These are phyloP conservation scores for Vanessa atalanta DNA, from an alignment of 1,140 invertebrate species.

Conservation along the genomic window DNA sequence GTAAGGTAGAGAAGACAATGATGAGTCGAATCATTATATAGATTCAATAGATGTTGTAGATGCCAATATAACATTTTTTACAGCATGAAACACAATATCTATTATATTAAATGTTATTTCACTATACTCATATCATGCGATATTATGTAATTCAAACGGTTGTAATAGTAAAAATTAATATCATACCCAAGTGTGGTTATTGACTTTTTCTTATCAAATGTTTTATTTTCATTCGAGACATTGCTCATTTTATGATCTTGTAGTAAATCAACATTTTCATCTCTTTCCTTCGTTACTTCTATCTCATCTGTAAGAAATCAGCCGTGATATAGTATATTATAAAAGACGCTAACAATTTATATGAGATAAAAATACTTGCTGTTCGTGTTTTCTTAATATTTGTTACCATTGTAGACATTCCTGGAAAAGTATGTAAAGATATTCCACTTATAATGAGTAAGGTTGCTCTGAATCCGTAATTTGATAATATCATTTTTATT, in stretches of 20 bases:
- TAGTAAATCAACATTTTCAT: slow-evolving; percentile 52
- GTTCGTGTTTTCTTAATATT: slow-evolving; percentile 46
- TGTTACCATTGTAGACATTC: slow-evolving; percentile 83
- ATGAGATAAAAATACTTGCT: slow-evolving; percentile 67
- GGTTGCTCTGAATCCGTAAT: slow-evolving; percentile 83
- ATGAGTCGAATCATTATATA: too few species aligned
- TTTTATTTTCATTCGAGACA: slow-evolving; percentile 14
- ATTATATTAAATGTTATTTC: too few species aligned
- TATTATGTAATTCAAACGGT: not conserved
- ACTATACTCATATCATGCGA: too few species aligned
- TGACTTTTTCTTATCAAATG: slow-evolving; percentile 17
- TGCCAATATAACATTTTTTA: too few species aligned
- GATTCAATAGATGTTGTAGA: too few species aligned
- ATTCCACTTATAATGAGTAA: slow-evolving; percentile 82
- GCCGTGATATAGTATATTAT: slow-evolving; percentile 13
- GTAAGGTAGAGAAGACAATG: too few species aligned
- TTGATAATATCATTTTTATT: slow-evolving; percentile 75
- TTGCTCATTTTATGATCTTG: slow-evolving; percentile 32
- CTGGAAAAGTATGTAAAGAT: slow-evolving; percentile 83
- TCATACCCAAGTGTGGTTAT: slow-evolving; percentile 7
- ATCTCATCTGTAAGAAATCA: slow-evolving; percentile 35
- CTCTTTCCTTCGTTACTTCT: slow-evolving; percentile 29
- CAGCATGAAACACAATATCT: too few species aligned
- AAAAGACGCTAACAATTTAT: slow-evolving; percentile 19
- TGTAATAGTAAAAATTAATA: not conserved